Conservation (phyloP, 2,888 invertebrate genomes). For the Trissonchulus latispiculum region DNA sequence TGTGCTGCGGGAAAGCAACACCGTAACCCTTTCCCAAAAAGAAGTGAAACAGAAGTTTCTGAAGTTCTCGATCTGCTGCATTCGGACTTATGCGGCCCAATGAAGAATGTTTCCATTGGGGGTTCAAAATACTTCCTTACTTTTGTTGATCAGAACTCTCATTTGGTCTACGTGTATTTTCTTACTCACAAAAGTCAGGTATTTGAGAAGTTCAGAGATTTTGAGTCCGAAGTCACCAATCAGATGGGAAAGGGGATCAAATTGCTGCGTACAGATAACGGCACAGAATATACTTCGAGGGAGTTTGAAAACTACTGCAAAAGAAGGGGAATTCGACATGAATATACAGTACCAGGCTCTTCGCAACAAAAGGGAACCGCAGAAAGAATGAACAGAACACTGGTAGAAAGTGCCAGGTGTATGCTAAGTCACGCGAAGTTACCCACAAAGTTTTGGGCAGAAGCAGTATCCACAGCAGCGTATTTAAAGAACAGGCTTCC, state of each 20-base stretch:
- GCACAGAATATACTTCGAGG: slow-evolving; percentile 13
- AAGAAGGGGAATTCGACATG: slow-evolving; percentile 13
- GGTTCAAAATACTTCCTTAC: background rate
- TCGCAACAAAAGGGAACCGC: slow-evolving; percentile 22
- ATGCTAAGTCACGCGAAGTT: slow-evolving; percentile 21
- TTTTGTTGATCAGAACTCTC: background rate
- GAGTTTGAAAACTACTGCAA: slow-evolving; percentile 17
- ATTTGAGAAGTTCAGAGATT: slow-evolving; percentile 15
- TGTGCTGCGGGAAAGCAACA: background rate
- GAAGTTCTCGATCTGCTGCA: background rate
- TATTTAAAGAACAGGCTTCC: slow-evolving; percentile 23
- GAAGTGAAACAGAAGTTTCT: background rate
- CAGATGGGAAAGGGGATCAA: background rate
- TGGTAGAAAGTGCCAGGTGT: slow-evolving; percentile 21
- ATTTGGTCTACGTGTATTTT: background rate
- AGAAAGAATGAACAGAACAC: slow-evolving; percentile 22
- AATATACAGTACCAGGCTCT: slow-evolving; percentile 20
- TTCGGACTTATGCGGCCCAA: background rate
- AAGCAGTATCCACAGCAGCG: slow-evolving; percentile 24
- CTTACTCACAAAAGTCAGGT: background rate
- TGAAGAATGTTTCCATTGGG: background rate
- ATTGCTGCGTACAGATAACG: slow-evolving; percentile 24
- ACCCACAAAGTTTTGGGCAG: slow-evolving; percentile 25
- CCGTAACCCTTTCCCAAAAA: background rate
- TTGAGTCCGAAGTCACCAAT: background rate